Evolutionary conservation across 2,113 vertebrate species (phyloP).

Genomic region (Sander lucioperca): DNA sequence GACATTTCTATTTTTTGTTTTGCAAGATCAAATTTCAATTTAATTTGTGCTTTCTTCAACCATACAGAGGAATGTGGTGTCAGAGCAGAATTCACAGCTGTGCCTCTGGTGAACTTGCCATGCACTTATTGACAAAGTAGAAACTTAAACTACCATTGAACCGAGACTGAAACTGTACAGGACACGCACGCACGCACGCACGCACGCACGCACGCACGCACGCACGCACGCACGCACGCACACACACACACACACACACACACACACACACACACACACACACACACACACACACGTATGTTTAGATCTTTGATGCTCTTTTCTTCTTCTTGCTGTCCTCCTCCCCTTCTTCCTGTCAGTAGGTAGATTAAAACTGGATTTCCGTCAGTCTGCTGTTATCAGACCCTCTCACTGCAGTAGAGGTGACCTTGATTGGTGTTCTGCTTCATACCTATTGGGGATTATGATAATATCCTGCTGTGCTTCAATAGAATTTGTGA

Average conservation of each 20-base stretch:
- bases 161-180: background rate
- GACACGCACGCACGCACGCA: background rate
- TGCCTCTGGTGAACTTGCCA: background rate
- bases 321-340: conserved; percentile 11
- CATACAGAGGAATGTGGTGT: background rate
- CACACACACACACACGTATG: background rate
- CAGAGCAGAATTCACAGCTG: background rate
- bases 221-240: background rate
- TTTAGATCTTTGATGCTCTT: conserved; percentile 38
- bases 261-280: background rate
- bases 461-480: conserved; percentile 73
- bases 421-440: conserved; percentile 73
- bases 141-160: background rate
- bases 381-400: conserved; percentile 55
- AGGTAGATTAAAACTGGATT: conserved; percentile 56
- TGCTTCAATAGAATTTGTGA: conserved; percentile 51
- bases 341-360: conserved; percentile 32
- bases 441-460: conserved; percentile 65
- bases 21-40: too few species aligned
- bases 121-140: conserved; percentile 2
- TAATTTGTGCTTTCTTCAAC: too few species aligned
- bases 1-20: conserved; percentile 1
- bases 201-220: background rate
- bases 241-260: background rate
- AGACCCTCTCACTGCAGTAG: conserved; percentile 37